Evolutionary conservation across 2,113 vertebrate species (phyloP), one percentile per base, ranked within the genome.

Genomic region (Caretta caretta): DNA sequence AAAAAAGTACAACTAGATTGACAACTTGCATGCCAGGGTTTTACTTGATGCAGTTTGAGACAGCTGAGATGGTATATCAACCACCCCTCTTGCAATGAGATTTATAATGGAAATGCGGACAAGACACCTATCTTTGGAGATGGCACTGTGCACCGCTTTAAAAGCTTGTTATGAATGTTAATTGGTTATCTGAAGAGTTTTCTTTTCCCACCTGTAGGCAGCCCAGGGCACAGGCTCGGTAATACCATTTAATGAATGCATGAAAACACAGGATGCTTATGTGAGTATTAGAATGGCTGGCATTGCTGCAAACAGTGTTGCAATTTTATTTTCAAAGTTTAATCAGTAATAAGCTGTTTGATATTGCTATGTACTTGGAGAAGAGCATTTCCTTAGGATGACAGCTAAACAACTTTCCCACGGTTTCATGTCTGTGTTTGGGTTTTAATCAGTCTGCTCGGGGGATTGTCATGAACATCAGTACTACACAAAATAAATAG

Each of bases 261-360:
- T 78, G 53, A 92, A 97, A 87, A 86, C 11, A 46, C 84, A 65
- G 87, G 50, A 46, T 83, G 89, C 94, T 94, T 97, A 88, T 97
- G 92, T 90, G 93, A 89, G 48, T 96, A 93, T 97, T 94, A 92
- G 80, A 94, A 91, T 97, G 97, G 97, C 72, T 97, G 96, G 75
- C 95, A 90, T 94, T 97, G 96, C 92, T 97, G 89, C 87, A 97
- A 97, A 97, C 93, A 96, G 95, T 94, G 86, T 90, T 94, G 84
- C 93, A 94, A 96, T 97, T 97, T 95, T 96, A 95, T 95, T 97
- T 97, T 94, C 94, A 93, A 96, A 96, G 92, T 94, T 96, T 97
- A 97, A 97, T 97, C 96, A 96, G 97, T 97, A 97, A 79, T 93
- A 89, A 96, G 65, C 54, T 96, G 86, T 97, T 93, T 93, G 93